Percentiles rank a stretch among this genome's conserved stretches.
Evolutionary conservation across 2,888 invertebrate genomes (phyloP).

Genomic region (Heteropelma amictum): DNA sequence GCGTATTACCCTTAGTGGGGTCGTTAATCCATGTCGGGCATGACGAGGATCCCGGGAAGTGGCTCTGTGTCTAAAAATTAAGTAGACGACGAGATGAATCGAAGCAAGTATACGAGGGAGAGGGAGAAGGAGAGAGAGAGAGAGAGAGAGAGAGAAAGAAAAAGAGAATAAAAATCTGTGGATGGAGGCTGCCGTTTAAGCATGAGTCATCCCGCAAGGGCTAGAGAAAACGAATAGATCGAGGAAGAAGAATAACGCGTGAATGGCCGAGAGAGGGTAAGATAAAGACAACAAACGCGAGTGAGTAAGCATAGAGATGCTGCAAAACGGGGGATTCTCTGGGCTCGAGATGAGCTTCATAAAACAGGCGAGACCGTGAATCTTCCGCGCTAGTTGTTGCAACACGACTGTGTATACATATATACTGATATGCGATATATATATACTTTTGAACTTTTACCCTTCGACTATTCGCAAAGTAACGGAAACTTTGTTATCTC

Average conservation of each 20-base stretch:
- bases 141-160: constrained; percentile 9
- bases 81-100: no score
- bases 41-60: constrained; percentile 60
- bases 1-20: constrained; percentile 61
- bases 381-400: constrained; percentile 18
- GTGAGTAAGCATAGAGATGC: constrained; percentile 3
- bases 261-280: constrained; percentile 25
- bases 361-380: constrained; percentile 39
- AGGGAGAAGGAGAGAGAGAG: constrained; percentile 7
- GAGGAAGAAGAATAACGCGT: constrained; percentile 26
- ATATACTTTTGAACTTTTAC: no score
- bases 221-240: constrained; percentile 37
- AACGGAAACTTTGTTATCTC: no score
- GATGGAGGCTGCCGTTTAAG: constrained; percentile 54
- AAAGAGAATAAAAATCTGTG: constrained; percentile 6
- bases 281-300: constrained; percentile 53
- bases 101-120: no score
- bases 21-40: constrained; percentile 67
- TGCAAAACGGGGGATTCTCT: constrained; percentile 32
- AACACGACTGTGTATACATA: background rate
- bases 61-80: constrained; percentile 24
- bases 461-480: no score
- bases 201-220: constrained; percentile 63
- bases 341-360: constrained; percentile 33
- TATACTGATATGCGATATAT: no score